These are phyloP conservation scores for Pipistrellus kuhlii DNA, from an alignment of 2,797 vertebrate genomes.

Conservation along the genomic window DNA sequence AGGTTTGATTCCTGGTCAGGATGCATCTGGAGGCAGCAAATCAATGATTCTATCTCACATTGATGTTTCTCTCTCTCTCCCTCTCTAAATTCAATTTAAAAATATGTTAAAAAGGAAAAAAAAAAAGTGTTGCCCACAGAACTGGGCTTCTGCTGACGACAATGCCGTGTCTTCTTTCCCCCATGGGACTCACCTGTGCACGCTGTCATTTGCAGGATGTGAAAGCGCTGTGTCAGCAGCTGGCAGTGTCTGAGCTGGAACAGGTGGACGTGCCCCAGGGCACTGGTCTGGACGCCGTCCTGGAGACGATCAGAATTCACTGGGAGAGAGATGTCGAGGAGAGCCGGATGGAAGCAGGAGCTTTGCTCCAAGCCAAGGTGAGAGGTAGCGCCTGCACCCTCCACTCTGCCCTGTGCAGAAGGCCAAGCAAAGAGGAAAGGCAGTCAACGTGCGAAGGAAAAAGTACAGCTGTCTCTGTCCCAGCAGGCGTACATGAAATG, in stretches of 20 bases:
- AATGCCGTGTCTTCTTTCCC: neutral
- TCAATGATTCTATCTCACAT: too few relatives aligned
- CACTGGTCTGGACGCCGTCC: constrained; percentile 93
- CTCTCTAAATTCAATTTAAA: too few relatives aligned
- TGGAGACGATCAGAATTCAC: constrained; percentile 93
- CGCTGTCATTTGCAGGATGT: constrained; percentile 90
- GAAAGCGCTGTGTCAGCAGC: constrained; percentile 92
- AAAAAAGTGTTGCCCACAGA: neutral
- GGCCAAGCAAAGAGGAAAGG: neutral
- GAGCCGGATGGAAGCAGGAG: constrained; percentile 91
- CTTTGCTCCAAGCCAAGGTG: constrained; percentile 93
- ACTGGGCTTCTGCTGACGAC: neutral
- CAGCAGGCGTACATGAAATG: neutral
- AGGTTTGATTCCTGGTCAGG: too few relatives aligned
- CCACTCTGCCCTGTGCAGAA: neutral
- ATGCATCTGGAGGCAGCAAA: too few relatives aligned
- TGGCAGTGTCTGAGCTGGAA: constrained; percentile 92
- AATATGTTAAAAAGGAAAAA: too few relatives aligned
- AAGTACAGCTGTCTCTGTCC: neutral
- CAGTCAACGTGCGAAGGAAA: neutral
- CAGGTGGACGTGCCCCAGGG: constrained; percentile 90
- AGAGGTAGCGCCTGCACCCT: constrained; percentile 45
- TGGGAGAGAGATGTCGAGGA: constrained; percentile 95
- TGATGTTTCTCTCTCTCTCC: too few relatives aligned
- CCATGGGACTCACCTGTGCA: neutral